Percentiles rank a stretch among this genome's conserved stretches.
Evolutionary conservation across 2,888 invertebrate species (phyloP).

Genomic region (Pegoplata infirma): DNA sequence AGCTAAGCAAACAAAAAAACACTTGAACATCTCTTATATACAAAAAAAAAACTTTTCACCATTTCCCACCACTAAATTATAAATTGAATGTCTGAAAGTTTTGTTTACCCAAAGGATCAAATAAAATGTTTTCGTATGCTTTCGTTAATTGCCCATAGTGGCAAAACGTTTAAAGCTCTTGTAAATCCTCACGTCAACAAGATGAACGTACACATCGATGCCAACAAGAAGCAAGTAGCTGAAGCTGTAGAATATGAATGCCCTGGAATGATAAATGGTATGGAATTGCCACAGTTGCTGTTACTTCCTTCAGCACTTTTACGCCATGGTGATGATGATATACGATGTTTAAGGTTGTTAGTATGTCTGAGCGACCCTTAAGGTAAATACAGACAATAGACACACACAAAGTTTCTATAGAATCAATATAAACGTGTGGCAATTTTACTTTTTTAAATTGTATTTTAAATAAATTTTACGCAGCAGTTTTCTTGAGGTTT

Average conservation of each 20-base stretch:
- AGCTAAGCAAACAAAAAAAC: conserved; percentile 32
- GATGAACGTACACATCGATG: background rate
- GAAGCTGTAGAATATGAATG: too few species aligned
- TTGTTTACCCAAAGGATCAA: conserved; percentile 76
- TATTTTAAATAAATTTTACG: conserved; percentile 52
- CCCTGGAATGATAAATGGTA: conserved; percentile 43
- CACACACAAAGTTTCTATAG: conserved; percentile 14
- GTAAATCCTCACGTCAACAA: conserved; percentile 66
- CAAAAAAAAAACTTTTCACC: conserved; percentile 8
- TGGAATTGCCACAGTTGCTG: conserved; percentile 33
- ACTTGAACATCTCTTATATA: background rate
- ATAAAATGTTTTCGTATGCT: conserved; percentile 72
- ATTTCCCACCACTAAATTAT: background rate
- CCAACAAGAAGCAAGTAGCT: conserved; percentile 28
- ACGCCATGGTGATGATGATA: too few species aligned
- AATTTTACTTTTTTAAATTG: conserved; percentile 50
- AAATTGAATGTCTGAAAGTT: conserved; percentile 4
- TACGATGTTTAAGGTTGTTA: background rate
- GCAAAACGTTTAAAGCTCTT: conserved; percentile 75
- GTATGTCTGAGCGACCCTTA: conserved; percentile 44
- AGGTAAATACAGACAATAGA: conserved; percentile 41
- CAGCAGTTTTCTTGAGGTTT: conserved; percentile 27
- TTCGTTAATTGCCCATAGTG: conserved; percentile 76
- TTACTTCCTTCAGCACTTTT: conserved; percentile 13
- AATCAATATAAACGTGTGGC: conserved; percentile 45